These are phyloP conservation scores for Perithous albicinctus DNA, from an alignment of 2,888 invertebrate species.

Conservation along the genomic window DNA sequence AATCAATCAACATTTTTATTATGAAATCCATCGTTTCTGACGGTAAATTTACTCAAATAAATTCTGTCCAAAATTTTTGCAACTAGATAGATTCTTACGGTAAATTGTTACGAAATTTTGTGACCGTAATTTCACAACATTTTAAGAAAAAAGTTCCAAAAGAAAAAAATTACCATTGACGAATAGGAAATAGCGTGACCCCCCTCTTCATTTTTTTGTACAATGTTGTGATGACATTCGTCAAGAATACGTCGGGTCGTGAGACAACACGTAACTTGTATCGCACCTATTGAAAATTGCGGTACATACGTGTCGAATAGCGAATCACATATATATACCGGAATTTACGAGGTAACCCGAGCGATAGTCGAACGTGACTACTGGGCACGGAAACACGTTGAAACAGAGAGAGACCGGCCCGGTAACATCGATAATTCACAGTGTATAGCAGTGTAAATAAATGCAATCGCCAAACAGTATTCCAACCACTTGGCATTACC, in stretches of 20 bases:
- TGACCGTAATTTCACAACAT: no score
- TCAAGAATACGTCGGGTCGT: background rate
- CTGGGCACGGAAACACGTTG: background rate
- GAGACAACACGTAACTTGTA: background rate
- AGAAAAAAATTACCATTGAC: background rate
- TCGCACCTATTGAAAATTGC: background rate
- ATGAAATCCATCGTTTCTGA: no score
- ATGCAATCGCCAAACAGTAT: conserved; percentile 9
- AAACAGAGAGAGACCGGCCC: background rate
- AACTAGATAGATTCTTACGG: no score
- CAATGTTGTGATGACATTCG: background rate
- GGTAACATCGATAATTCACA: background rate
- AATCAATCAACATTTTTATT: no score
- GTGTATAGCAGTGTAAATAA: background rate
- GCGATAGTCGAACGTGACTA: background rate
- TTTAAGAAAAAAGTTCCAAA: background rate
- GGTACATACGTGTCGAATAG: background rate
- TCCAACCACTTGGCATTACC: background rate
- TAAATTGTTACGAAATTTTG: no score
- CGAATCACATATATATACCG: background rate
- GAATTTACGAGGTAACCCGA: background rate
- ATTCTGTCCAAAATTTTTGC: no score
- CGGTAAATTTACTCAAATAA: no score
- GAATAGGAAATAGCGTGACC: background rate
- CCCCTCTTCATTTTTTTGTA: background rate